Evolutionary conservation across 2,888 invertebrate genomes (phyloP).

Genomic region (Apotomis capreana): DNA sequence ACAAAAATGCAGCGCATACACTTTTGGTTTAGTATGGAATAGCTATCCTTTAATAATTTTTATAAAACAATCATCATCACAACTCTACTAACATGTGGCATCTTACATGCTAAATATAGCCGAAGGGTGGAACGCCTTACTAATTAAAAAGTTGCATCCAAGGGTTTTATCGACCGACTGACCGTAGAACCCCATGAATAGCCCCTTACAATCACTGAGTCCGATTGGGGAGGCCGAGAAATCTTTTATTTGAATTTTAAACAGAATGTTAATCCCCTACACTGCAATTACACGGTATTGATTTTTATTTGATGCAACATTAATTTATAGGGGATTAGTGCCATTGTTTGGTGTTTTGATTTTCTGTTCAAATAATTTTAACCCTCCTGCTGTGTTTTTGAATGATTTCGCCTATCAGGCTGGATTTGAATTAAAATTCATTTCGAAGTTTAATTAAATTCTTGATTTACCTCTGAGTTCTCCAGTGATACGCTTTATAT

Average conservation of each 20-base stretch:
- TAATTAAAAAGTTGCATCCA: conserved; percentile 36
- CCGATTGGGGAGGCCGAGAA: conserved; percentile 30
- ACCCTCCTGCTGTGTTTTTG: conserved; percentile 34
- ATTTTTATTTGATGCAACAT: conserved; percentile 42
- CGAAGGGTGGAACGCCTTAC: conserved; percentile 29
- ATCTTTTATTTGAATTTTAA: conserved; percentile 42
- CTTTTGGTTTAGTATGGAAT: too few species aligned
- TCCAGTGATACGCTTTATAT: background rate
- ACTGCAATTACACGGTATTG: conserved; percentile 41
- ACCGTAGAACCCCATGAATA: conserved; percentile 27
- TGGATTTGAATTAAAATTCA: conserved; percentile 11
- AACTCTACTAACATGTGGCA: background rate
- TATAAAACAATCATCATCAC: background rate
- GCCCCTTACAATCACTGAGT: conserved; percentile 26
- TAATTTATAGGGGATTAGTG: conserved; percentile 41
- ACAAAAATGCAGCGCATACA: too few species aligned
- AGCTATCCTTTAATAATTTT: too few species aligned
- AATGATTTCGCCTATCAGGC: conserved; percentile 18
- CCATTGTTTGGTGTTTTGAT: conserved; percentile 39
- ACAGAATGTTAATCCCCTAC: conserved; percentile 38
- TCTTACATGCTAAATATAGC: conserved; percentile 18
- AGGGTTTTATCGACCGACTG: conserved; percentile 38
- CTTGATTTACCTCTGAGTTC: background rate
- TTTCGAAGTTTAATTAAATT: conserved; percentile 7
- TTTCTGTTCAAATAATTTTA: conserved; percentile 32